phyloP scores from a whole-genome alignment of 2,888 invertebrate genomes.

The Drosophila pegasa region DNA sequence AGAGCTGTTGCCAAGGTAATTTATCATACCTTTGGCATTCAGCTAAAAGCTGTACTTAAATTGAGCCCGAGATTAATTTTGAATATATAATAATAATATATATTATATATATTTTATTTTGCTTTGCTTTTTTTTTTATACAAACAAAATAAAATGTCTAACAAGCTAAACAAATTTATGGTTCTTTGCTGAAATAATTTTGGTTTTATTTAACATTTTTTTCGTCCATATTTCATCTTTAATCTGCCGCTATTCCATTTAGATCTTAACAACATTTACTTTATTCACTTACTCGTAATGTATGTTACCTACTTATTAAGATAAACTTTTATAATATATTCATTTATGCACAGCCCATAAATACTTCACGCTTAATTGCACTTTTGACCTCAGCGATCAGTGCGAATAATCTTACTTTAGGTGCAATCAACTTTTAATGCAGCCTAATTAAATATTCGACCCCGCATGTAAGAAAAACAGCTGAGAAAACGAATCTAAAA shows the following conservation, averaged over 20 bases:
- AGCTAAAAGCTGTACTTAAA: background rate
- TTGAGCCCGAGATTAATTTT: background rate
- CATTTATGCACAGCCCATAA: background rate
- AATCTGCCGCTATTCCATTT: background rate
- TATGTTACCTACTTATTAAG: background rate
- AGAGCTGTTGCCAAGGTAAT: background rate
- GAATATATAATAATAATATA: background rate
- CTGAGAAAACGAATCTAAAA: conserved; percentile 28
- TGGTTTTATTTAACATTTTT: background rate
- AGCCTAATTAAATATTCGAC: conserved; percentile 33
- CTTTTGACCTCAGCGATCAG: background rate
- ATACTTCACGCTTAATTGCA: conserved; percentile 8
- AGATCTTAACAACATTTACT: background rate
- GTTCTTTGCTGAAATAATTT: background rate
- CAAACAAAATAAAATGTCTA: background rate
- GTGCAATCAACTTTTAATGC: conserved; percentile 29
- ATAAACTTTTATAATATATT: background rate
- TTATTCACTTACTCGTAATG: background rate
- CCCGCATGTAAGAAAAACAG: background rate
- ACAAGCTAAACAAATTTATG: background rate
- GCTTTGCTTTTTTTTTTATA: background rate
- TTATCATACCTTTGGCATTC: background rate
- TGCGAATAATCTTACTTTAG: background rate
- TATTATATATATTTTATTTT: background rate
- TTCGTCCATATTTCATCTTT: background rate